phyloP scores from a whole-genome alignment of 64 coral and sea anemone genomes.

The Catalaphyllia jardinei region DNA sequence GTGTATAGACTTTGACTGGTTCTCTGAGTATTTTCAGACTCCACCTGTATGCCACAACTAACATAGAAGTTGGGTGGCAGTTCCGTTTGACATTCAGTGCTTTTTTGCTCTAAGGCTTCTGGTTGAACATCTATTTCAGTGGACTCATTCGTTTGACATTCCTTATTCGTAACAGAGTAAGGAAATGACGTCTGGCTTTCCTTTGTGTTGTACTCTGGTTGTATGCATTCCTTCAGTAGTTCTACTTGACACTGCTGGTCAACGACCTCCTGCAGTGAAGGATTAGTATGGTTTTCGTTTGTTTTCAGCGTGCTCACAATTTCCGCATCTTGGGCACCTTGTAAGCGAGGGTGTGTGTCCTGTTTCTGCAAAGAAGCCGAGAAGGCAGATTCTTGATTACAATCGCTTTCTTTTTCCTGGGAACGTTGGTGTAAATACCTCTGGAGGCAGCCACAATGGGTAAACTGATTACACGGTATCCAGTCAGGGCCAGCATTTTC shows the following conservation, averaged over 20 bases:
- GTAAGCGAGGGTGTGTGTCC: not conserved
- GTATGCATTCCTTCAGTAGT: not conserved
- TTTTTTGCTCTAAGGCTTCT: not conserved
- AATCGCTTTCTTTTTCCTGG: not conserved
- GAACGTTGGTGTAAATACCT: not conserved
- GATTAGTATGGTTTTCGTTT: not conserved
- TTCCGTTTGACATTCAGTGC: slow-evolving; percentile 17
- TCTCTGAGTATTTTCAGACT: not conserved
- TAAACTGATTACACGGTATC: not conserved
- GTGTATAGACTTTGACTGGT: not conserved
- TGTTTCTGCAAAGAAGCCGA: not conserved
- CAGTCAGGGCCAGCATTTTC: not conserved
- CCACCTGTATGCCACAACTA: not conserved
- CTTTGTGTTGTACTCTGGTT: not conserved
- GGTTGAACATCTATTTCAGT: not conserved
- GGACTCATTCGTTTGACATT: not conserved
- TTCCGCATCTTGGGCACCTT: not conserved
- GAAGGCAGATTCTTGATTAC: not conserved
- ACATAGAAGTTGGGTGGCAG: not conserved
- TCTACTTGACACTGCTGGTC: not conserved
- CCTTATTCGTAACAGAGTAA: not conserved
- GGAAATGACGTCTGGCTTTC: not conserved
- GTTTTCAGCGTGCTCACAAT: not conserved
- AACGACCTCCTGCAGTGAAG: not conserved
- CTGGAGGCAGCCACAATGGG: not conserved